A percentile compares a stretch with the other conserved stretches of the same genome.
Conservation (phyloP, 2,888 invertebrate genomes). For the Hermaeophaga mercurialis region DNA sequence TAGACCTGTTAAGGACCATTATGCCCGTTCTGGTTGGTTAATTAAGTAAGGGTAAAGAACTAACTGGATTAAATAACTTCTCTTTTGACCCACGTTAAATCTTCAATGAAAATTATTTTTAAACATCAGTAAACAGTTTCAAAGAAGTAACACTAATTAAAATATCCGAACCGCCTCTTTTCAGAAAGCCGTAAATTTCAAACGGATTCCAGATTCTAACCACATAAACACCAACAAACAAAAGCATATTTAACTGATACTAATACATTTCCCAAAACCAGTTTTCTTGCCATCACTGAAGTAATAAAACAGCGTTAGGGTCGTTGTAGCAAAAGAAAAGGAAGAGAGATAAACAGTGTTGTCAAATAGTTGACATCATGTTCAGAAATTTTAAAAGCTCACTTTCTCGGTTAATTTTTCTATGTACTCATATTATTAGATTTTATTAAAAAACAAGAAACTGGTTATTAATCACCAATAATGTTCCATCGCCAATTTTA, state of each 20-base stretch:
- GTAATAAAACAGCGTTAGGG: slow-evolving; percentile 42
- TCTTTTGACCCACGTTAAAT: too few species aligned
- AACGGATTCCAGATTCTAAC: slow-evolving; percentile 13
- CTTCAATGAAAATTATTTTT: too few species aligned
- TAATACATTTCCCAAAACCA: slow-evolving; percentile 46
- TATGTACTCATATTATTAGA: too few species aligned
- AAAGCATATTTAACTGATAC: slow-evolving; percentile 33
- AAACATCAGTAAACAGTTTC: neutral
- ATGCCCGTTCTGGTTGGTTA: too few species aligned
- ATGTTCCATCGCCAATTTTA: too few species aligned
- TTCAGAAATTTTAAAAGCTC: too few species aligned
- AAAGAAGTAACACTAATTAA: neutral
- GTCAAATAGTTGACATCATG: neutral
- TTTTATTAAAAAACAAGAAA: too few species aligned
- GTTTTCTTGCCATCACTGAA: slow-evolving; percentile 47
- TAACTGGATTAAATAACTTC: too few species aligned
- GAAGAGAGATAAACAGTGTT: slow-evolving; percentile 3
- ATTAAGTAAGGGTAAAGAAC: too few species aligned
- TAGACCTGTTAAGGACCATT: too few species aligned
- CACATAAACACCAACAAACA: slow-evolving; percentile 12
- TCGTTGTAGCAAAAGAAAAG: slow-evolving; percentile 15
- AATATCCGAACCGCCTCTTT: neutral
- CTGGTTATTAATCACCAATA: too few species aligned
- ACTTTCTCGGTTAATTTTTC: too few species aligned
- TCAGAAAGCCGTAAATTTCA: slow-evolving; percentile 4